Conservation (phyloP, 2,888 invertebrate genomes). For the Tromatobia lineatoria region DNA sequence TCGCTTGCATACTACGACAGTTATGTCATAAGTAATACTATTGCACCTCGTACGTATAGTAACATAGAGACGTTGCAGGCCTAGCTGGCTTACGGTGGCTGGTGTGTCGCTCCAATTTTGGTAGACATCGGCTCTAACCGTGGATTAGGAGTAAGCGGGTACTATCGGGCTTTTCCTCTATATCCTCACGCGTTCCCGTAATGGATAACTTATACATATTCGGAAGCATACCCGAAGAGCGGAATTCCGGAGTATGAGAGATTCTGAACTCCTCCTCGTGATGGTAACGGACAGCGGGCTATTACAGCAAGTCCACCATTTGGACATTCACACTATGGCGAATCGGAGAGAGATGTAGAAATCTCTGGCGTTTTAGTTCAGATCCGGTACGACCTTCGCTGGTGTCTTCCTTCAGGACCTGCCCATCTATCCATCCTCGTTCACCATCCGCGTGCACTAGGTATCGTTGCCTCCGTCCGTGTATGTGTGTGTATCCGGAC, state of each 20-base stretch:
- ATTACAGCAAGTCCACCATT: not conserved
- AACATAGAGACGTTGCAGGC: not conserved
- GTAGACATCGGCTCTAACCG: conserved; percentile 27
- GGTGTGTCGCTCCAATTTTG: conserved; percentile 51
- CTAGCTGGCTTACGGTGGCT: conserved; percentile 57
- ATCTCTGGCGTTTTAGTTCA: not conserved
- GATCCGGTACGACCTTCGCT: conserved; percentile 34
- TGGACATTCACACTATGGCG: not conserved
- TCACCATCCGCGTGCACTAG: conserved; percentile 30
- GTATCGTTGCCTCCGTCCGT: not conserved
- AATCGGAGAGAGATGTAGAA: not conserved
- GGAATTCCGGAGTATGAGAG: not conserved
- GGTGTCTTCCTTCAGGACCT: conserved; percentile 21
- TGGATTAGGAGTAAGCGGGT: conserved; percentile 59
- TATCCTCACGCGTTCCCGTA: conserved; percentile 21
- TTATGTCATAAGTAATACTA: not conserved
- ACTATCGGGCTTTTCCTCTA: conserved; percentile 14
- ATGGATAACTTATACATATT: conserved; percentile 72
- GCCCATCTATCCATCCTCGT: conserved; percentile 10
- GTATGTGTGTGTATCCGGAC: conserved; percentile 66
- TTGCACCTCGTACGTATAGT: not conserved
- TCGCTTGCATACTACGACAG: conserved; percentile 9
- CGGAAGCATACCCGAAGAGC: conserved; percentile 61
- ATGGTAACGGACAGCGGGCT: not conserved
- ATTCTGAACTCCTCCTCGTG: conserved; percentile 13